Evolutionary conservation across 2,797 vertebrate species (phyloP), one percentile per base, ranked within the genome.

Genomic region (Tinamus major): DNA sequence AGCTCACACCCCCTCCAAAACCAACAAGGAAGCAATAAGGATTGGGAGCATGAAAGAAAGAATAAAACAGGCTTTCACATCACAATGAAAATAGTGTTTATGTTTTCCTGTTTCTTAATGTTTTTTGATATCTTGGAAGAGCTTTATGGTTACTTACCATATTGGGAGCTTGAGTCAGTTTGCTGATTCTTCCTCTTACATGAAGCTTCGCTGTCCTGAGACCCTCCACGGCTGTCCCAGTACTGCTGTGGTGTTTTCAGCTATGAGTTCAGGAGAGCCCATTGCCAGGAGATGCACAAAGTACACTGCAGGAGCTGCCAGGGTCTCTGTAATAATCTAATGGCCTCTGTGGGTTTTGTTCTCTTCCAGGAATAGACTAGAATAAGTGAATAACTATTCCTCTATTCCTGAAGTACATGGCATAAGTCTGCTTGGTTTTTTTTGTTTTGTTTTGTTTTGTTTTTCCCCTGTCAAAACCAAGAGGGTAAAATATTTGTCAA

Each of bases 151-250:
- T 76, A 41, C 64, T n/a, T n/a, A 24, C 44, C 46, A 75, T 21
- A n/a, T 8, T 24, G 61, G 35, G 7, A 26, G 5, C 31, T 39
- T 9, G 2, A 7, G 10, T 27, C 67, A 27, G 6, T 2, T 1
- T 33, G 23, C 3, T 72, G 49, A 9, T 20, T 68, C 42, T 68
- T 41, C n/a, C 29, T 63, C 69, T 67, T 53, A 15, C 5, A 19
- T 16, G 21, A 46, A 9, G 7, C 16, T 26, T 19, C 1, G 1
- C 7, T 23, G 33, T 53, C 2, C 3, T 6, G 20, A 53, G n/a
- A n/a, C 4, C 27, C 24, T 23, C 17, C 2, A 2, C 3, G 18
- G 1, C 7, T 18, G 27, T 29, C 41, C 77, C 23, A 9, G 1
- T 10, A 1, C 2, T 24, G 10, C 42, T 44, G 42, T 44, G 42